Percentiles rank a stretch among this genome's conserved stretches.
These are phyloP conservation scores for Subacronicta megacephala DNA, from an alignment of 2,888 invertebrate genomes.

Conservation along the genomic window DNA sequence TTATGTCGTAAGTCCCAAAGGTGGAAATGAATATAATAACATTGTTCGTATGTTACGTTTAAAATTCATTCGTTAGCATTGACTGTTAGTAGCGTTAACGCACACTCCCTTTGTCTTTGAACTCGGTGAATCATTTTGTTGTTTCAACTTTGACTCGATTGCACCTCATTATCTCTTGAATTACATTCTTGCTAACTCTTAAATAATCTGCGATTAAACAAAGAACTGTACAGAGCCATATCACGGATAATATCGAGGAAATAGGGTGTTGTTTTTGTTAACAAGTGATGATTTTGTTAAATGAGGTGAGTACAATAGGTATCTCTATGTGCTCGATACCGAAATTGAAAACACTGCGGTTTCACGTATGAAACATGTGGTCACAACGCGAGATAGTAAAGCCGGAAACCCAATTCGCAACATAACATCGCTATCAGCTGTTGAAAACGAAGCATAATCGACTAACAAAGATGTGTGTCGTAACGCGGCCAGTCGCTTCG, in stretches of 20 bases:
- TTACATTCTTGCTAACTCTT: slow-evolving; percentile 2
- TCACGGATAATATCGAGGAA: neutral
- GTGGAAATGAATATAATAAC: neutral
- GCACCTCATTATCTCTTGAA: slow-evolving; percentile 35
- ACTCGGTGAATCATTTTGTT: slow-evolving; percentile 44
- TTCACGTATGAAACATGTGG: slow-evolving; percentile 14
- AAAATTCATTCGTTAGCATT: neutral
- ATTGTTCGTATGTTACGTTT: neutral
- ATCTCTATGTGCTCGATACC: neutral
- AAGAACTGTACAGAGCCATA: neutral
- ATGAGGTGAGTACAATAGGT: neutral
- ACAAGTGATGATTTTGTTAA: neutral
- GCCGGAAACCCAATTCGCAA: slow-evolving; percentile 38
- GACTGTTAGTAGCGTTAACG: slow-evolving; percentile 4
- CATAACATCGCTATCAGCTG: slow-evolving; percentile 40
- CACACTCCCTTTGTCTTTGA: slow-evolving; percentile 37
- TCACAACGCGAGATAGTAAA: slow-evolving; percentile 32
- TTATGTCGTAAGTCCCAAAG: too few relatives aligned
- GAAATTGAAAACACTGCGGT: slow-evolving; percentile 7
- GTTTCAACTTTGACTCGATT: slow-evolving; percentile 38
- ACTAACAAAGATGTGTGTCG: slow-evolving; percentile 29
- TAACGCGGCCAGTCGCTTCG: slow-evolving; percentile 35
- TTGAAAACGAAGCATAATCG: slow-evolving; percentile 32
- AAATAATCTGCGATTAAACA: slow-evolving; percentile 2
- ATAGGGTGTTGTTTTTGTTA: neutral